Evolutionary conservation across 2,113 vertebrate genomes (phyloP).

Genomic region (Neolamprologus brichardi): DNA sequence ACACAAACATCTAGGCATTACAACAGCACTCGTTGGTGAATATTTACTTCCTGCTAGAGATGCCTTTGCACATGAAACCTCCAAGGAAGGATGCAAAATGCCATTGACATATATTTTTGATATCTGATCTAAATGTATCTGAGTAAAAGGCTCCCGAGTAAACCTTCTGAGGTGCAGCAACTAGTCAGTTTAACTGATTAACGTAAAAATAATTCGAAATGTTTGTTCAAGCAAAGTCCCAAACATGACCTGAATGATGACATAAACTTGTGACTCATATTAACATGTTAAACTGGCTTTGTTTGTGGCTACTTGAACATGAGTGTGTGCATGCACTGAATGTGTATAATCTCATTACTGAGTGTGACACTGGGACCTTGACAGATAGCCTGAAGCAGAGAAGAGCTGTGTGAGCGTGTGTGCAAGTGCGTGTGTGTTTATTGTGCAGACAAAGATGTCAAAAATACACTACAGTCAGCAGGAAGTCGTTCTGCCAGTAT

Average conservation of each 20-base stretch:
- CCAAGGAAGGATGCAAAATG: neutral
- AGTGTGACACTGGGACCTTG: slow-evolving; percentile 37
- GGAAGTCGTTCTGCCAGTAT: slow-evolving; percentile 16
- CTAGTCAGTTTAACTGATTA: neutral
- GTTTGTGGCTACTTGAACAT: neutral
- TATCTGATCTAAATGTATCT: neutral
- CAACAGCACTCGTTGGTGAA: neutral
- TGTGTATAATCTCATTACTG: slow-evolving; percentile 36
- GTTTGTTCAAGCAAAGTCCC: neutral
- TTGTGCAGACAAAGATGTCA: slow-evolving; percentile 21
- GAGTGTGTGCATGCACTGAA: neutral
- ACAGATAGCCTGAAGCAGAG: slow-evolving; percentile 35
- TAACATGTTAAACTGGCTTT: neutral
- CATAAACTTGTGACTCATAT: neutral
- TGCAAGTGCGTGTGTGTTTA: neutral
- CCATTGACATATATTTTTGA: neutral
- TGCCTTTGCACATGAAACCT: neutral
- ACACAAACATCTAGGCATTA: neutral
- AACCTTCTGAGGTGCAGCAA: neutral
- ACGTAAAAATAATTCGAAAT: neutral
- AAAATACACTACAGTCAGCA: slow-evolving; percentile 35
- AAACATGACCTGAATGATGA: neutral
- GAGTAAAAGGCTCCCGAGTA: neutral
- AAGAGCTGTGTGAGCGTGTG: neutral
- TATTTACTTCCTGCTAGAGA: neutral